Percentiles rank a stretch among this genome's conserved stretches.
Conservation (phyloP, 2,888 invertebrate genomes). For the Merodon equestris region DNA sequence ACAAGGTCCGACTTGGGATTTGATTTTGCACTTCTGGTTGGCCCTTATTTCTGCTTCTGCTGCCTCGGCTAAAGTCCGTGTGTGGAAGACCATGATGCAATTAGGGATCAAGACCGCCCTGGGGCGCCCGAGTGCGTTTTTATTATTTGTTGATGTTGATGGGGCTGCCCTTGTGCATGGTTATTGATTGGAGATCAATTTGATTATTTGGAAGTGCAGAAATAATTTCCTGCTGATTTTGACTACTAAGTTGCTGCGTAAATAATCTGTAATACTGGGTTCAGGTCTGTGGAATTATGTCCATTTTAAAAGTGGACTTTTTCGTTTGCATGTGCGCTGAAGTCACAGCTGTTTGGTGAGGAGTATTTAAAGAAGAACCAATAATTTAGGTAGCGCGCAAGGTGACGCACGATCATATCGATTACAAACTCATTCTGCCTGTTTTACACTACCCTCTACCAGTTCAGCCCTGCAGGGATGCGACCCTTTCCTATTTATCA, state of each 20-base stretch:
- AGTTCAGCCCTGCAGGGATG: conserved; percentile 14
- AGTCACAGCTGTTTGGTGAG: too few relatives aligned
- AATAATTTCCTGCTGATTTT: too few relatives aligned
- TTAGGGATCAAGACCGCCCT: conserved; percentile 50
- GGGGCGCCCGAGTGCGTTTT: conserved; percentile 55
- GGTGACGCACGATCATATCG: too few relatives aligned
- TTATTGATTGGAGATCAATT: conserved; percentile 41
- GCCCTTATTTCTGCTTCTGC: not conserved
- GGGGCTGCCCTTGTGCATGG: conserved; percentile 22
- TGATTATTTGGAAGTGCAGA: conserved; percentile 7
- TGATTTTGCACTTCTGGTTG: conserved; percentile 40
- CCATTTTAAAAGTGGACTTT: too few relatives aligned
- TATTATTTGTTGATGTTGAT: conserved; percentile 58
- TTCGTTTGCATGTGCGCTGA: too few relatives aligned
- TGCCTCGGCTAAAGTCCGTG: not conserved
- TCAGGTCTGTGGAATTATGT: too few relatives aligned
- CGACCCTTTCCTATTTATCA: conserved; percentile 6
- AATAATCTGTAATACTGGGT: too few relatives aligned
- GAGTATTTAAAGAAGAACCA: too few relatives aligned
- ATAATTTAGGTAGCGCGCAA: too few relatives aligned
- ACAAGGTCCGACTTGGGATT: conserved; percentile 47
- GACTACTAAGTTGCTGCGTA: too few relatives aligned
- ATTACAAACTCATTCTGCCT: too few relatives aligned
- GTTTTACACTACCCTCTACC: too few relatives aligned
- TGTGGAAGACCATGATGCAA: conserved; percentile 50